phyloP scores from a whole-genome alignment of 2,797 vertebrate genomes.

The Mallotus villosus region DNA sequence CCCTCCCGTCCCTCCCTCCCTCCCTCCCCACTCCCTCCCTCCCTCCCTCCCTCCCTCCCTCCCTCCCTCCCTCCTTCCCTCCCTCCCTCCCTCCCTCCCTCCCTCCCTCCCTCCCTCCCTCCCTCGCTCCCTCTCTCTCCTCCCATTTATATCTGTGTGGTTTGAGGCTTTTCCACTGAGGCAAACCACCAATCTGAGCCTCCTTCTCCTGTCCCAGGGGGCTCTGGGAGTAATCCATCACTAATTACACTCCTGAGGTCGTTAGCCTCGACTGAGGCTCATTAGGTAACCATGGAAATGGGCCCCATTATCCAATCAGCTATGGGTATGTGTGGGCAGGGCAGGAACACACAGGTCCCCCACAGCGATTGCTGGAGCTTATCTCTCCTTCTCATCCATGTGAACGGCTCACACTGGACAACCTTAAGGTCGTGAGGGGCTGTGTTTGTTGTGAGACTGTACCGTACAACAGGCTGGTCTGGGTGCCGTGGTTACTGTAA shows the following conservation, averaged over 20 bases:
- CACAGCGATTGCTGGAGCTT: background rate
- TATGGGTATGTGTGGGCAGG: background rate
- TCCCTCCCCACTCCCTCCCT: background rate
- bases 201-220: background rate
- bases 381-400: background rate
- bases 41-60: background rate
- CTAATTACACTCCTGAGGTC: background rate
- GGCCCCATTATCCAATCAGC: background rate
- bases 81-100: too few relatives aligned
- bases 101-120: slow-evolving; percentile 4
- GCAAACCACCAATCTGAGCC: background rate
- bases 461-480: too few relatives aligned
- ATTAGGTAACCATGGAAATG: too few relatives aligned
- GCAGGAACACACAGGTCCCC: background rate
- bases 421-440: background rate
- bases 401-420: background rate
- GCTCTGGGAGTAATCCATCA: background rate
- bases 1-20: background rate
- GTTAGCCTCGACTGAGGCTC: background rate
- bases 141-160: background rate
- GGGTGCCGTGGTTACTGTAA: too few relatives aligned
- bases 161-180: background rate
- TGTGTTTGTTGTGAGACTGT: too few relatives aligned
- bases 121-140: background rate
- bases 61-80: slow-evolving; percentile 31